Evolutionary conservation across 2,888 invertebrate genomes (phyloP).

Genomic region (Ochropacha duplaris): DNA sequence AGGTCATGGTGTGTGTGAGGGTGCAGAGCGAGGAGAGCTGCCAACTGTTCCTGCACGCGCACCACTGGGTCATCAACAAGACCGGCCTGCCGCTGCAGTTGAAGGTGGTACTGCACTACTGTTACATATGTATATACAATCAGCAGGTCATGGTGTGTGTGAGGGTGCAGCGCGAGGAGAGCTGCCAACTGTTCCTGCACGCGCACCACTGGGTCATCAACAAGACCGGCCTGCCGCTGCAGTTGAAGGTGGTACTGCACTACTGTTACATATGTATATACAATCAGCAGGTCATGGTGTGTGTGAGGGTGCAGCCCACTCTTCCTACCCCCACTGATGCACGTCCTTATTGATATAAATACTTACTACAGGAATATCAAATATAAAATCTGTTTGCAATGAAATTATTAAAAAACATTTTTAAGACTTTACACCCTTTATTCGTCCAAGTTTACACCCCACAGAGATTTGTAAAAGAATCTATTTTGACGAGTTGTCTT

Average conservation of each 20-base stretch:
- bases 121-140: slow-evolving; percentile 44
- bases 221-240: slow-evolving; percentile 92
- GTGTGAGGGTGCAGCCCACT: slow-evolving; percentile 86
- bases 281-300: slow-evolving; percentile 86
- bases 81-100: slow-evolving; percentile 92
- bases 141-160: slow-evolving; percentile 87
- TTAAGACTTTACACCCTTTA: too few relatives aligned
- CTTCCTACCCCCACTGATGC: too few relatives aligned
- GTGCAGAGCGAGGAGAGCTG: slow-evolving; percentile 85
- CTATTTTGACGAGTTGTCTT: too few relatives aligned
- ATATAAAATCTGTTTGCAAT: too few relatives aligned
- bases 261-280: background rate
- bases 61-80: slow-evolving; percentile 95
- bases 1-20: slow-evolving; percentile 86
- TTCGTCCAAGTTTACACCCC: too few relatives aligned
- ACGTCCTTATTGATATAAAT: too few relatives aligned
- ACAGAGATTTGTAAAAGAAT: too few relatives aligned
- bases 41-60: slow-evolving; percentile 88
- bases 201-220: slow-evolving; percentile 95
- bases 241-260: slow-evolving; percentile 87
- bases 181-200: slow-evolving; percentile 87
- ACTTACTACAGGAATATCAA: too few relatives aligned
- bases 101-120: slow-evolving; percentile 82
- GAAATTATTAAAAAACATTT: too few relatives aligned
- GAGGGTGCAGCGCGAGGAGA: slow-evolving; percentile 84